Evolutionary conservation across 2,888 invertebrate genomes (phyloP).

Genomic region (Galerucella pusilla): DNA sequence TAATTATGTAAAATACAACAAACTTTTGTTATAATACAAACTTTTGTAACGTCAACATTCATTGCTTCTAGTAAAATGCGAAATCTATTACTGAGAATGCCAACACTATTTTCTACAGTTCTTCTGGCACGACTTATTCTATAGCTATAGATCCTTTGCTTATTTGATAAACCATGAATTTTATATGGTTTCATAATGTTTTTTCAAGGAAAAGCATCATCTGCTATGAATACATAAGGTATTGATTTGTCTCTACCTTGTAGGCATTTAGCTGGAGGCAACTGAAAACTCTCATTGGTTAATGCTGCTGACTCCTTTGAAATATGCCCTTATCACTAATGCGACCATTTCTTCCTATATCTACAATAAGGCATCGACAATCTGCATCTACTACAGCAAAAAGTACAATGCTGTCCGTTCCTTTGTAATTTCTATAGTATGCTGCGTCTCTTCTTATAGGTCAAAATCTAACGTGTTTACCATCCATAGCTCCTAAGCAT

Average conservation of each 20-base stretch:
- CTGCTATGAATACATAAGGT: not conserved
- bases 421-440: slow-evolving; percentile 4
- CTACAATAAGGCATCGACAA: not conserved
- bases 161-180: not conserved
- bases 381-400: not conserved
- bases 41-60: too few species aligned
- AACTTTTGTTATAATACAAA: too few species aligned
- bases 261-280: not conserved
- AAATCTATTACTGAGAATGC: not conserved
- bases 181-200: not conserved
- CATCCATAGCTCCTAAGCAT: not conserved
- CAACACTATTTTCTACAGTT: slow-evolving; percentile 4
- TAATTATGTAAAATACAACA: too few species aligned
- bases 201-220: not conserved
- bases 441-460: not conserved
- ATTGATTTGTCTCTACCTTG: not conserved
- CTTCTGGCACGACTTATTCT: slow-evolving; percentile 4
- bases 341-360: slow-evolving; percentile 4
- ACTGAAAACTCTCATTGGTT: not conserved
- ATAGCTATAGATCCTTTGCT: not conserved
- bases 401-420: not conserved
- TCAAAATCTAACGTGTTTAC: slow-evolving; percentile 1
- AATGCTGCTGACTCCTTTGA: not conserved
- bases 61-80: not conserved
- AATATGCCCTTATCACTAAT: not conserved